These are phyloP conservation scores for Lasioglossum zephyrum DNA, from an alignment of 2,888 invertebrate genomes.

Conservation along the genomic window DNA sequence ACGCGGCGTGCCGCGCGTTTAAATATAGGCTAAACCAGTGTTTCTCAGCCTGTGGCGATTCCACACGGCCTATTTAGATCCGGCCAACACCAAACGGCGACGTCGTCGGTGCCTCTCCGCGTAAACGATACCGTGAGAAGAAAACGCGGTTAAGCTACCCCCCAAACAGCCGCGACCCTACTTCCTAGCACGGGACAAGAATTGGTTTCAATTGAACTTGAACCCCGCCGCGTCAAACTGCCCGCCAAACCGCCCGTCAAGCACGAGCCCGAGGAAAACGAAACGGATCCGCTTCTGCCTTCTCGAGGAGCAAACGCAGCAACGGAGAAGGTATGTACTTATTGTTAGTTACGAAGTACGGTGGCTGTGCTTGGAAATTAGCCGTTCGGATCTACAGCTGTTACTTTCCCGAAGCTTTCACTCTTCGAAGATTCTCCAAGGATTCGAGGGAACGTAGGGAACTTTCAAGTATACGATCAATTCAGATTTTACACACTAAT, in stretches of 20 bases:
- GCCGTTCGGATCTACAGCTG: not conserved
- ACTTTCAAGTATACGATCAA: too few relatives aligned
- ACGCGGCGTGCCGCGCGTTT: slow-evolving; percentile 62
- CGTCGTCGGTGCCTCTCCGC: slow-evolving; percentile 1
- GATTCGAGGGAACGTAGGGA: too few relatives aligned
- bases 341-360: not conserved
- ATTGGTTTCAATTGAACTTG: slow-evolving; percentile 10
- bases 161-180: not conserved
- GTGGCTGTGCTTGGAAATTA: not conserved
- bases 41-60: slow-evolving; percentile 47
- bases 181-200: not conserved
- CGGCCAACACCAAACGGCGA: slow-evolving; percentile 1
- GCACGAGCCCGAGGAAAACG: not conserved
- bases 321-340: not conserved
- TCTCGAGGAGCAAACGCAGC: not conserved
- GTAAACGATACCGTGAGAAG: slow-evolving; percentile 46
- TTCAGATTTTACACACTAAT: too few relatives aligned
- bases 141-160: not conserved
- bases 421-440: too few relatives aligned
- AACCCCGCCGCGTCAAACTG: not conserved
- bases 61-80: slow-evolving; percentile 30
- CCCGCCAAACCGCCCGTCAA: not conserved
- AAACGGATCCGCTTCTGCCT: not conserved
- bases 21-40: slow-evolving; percentile 65
- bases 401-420: too few relatives aligned